These are phyloP conservation scores for Rousettus leschenaultii DNA, from an alignment of 2,113 vertebrate species.

Conservation along the genomic window DNA sequence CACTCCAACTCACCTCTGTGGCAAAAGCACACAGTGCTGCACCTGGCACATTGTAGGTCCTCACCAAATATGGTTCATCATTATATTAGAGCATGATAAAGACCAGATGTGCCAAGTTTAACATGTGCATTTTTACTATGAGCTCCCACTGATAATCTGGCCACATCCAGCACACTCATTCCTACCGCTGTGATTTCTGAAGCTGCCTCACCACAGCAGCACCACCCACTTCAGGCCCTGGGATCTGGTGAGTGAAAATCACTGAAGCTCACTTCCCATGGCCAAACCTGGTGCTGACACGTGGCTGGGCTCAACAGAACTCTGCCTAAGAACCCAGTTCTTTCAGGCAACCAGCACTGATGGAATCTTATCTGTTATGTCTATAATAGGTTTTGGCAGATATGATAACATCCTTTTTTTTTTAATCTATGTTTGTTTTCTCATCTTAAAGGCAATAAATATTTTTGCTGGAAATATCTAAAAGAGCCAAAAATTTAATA, in stretches of 20 bases:
- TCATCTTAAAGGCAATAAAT: not conserved
- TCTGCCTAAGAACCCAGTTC: not conserved
- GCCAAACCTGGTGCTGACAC: rapidly evolving
- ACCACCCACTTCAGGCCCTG: not conserved
- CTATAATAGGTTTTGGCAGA: not conserved
- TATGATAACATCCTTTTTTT: not conserved
- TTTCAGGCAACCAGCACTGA: not conserved
- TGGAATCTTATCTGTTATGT: not conserved
- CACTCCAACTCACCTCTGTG: not conserved
- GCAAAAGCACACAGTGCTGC: not conserved
- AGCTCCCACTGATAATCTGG: not conserved
- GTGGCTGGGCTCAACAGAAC: not conserved
- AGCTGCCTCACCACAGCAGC: not conserved
- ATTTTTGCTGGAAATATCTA: constrained; percentile 2
- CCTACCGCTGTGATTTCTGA: not conserved
- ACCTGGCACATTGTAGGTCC: not conserved
- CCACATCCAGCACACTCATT: rapidly evolving
- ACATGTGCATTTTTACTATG: not conserved
- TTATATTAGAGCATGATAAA: too few species aligned
- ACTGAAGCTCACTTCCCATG: rapidly evolving
- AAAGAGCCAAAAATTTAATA: not conserved
- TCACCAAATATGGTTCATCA: not conserved
- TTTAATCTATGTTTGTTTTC: not conserved
- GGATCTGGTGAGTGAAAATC: rapidly evolving
- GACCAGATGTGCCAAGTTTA: not conserved